Conservation (phyloP, 1,140 invertebrate species). For the Psix sp. region DNA sequence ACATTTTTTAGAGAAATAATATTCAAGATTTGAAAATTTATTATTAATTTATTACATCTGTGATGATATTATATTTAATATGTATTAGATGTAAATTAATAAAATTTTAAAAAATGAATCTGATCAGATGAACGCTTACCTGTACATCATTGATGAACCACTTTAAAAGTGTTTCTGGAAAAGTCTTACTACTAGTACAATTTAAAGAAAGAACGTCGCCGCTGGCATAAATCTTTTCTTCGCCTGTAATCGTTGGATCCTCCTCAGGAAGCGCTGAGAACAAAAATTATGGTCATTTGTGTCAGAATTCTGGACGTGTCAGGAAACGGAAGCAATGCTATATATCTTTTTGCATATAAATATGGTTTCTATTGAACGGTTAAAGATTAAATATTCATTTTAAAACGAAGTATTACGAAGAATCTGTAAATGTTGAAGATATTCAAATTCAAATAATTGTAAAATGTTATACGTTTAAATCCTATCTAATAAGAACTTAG, state of each 20-base stretch:
- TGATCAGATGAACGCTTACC: constrained; percentile 78
- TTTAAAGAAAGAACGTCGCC: constrained; percentile 89
- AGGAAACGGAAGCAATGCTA: constrained; percentile 39
- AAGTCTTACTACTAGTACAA: constrained; percentile 89
- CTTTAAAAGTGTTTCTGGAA: constrained; percentile 84
- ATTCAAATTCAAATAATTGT: too few relatives aligned
- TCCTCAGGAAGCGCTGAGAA: constrained; percentile 85
- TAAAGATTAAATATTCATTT: too few relatives aligned
- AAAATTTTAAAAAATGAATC: background rate
- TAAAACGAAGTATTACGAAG: too few relatives aligned
- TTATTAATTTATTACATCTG: too few relatives aligned
- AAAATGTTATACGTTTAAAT: too few relatives aligned
- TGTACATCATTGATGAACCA: constrained; percentile 90
- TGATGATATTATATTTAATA: too few relatives aligned
- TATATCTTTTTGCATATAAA: constrained; percentile 43
- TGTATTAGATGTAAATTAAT: too few relatives aligned
- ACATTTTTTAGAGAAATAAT: too few relatives aligned
- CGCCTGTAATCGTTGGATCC: constrained; percentile 87
- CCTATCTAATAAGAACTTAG: too few relatives aligned
- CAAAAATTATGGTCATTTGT: constrained; percentile 60
- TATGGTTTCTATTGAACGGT: constrained; percentile 27
- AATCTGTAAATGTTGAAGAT: too few relatives aligned
- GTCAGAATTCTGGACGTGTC: constrained; percentile 30
- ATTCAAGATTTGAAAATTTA: too few relatives aligned
- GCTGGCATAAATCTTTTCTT: constrained; percentile 86